phyloP scores from a whole-genome alignment of 2,797 vertebrate species.

The Cottoperca gobio region DNA sequence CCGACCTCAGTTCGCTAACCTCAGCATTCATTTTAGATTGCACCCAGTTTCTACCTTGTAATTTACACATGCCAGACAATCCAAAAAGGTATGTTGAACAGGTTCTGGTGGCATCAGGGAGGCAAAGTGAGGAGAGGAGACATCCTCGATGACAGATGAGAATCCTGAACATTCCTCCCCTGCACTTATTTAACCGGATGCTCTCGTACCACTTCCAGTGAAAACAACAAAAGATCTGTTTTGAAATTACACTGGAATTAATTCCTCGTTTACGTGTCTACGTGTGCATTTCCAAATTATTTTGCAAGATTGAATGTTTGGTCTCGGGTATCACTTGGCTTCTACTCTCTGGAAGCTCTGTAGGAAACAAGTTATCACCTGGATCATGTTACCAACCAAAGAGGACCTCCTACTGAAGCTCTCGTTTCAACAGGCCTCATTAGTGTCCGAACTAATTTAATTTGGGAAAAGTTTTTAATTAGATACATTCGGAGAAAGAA shows the following conservation, averaged over 20 bases:
- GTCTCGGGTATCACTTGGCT: constrained; percentile 47
- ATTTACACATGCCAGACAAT: constrained; percentile 8
- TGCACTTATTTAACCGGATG: constrained; percentile 6
- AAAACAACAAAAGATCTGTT: not conserved
- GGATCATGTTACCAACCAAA: constrained; percentile 51
- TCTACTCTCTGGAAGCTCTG: constrained; percentile 29
- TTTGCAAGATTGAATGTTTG: not conserved
- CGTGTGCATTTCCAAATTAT: not conserved
- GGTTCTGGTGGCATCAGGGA: not conserved
- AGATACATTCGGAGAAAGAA: not conserved
- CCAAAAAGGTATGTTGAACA: constrained; percentile 7
- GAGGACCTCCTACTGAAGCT: constrained; percentile 13
- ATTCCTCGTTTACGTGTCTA: not conserved
- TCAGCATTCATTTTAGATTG: not conserved
- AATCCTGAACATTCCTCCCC: constrained; percentile 12
- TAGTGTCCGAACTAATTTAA: not conserved
- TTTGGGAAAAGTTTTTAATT: not conserved
- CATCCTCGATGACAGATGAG: not conserved
- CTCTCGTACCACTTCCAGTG: not conserved
- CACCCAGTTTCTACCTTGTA: not conserved
- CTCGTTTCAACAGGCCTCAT: constrained; percentile 12
- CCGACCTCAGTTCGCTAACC: not conserved
- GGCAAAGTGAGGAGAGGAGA: not conserved
- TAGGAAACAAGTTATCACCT: constrained; percentile 47
- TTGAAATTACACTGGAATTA: not conserved